phyloP scores from a whole-genome alignment of 2,113 vertebrate genomes.

The Microcebus jonahi region DNA sequence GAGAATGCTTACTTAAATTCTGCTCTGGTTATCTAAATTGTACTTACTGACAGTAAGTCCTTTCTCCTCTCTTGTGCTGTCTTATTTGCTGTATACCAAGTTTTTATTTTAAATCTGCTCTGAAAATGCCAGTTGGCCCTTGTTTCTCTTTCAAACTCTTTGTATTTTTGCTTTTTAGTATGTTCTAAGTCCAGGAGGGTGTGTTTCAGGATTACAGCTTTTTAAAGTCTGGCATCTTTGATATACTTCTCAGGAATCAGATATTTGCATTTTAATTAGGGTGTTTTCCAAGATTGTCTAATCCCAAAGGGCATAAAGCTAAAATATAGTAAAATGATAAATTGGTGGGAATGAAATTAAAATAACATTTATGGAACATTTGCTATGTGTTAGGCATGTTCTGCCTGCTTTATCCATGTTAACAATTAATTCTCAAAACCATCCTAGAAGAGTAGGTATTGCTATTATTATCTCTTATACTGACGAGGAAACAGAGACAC shows the following conservation, averaged over 20 bases:
- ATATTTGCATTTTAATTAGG: neutral
- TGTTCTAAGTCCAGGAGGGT: neutral
- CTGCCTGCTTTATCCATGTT: neutral
- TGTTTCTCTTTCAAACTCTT: neutral
- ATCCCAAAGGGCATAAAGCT: neutral
- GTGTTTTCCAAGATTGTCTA: neutral
- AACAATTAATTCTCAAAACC: neutral
- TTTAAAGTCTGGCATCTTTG: neutral
- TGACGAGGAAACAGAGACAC: neutral
- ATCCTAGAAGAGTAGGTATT: neutral
- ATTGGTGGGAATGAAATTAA: neutral
- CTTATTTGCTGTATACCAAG: neutral
- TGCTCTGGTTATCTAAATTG: neutral
- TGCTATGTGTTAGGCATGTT: neutral
- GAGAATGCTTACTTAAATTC: neutral
- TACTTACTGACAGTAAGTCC: neutral
- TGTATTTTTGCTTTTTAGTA: neutral
- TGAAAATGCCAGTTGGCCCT: neutral
- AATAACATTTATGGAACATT: neutral
- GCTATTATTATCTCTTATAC: neutral
- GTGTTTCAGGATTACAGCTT: conserved; percentile 13
- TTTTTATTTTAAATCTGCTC: conserved; percentile 26
- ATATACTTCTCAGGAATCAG: neutral
- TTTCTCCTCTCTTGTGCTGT: neutral
- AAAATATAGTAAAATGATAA: neutral